These are phyloP conservation scores for Colostygia pectinataria DNA, from an alignment of 2,888 invertebrate genomes.

Conservation along the genomic window DNA sequence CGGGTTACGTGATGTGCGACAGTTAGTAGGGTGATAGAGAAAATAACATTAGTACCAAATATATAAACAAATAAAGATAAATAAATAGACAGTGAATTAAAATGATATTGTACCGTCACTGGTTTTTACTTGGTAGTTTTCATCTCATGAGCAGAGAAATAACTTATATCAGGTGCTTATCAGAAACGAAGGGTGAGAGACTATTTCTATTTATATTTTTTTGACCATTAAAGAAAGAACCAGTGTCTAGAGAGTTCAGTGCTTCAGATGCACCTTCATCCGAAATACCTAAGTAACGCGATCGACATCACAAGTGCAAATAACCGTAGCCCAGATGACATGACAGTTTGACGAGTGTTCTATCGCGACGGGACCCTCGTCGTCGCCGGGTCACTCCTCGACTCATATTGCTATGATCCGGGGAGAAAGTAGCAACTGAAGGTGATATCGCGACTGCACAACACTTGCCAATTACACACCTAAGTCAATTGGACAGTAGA, in stretches of 20 bases:
- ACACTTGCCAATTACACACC: slow-evolving; percentile 7
- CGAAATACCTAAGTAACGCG: not conserved
- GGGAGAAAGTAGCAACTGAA: slow-evolving; percentile 48
- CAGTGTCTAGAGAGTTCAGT: not conserved
- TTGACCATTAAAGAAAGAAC: too few relatives aligned
- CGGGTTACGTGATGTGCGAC: slow-evolving; percentile 56
- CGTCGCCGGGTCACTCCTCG: slow-evolving; percentile 48
- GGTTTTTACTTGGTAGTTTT: too few relatives aligned
- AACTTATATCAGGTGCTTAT: too few relatives aligned
- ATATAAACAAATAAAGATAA: slow-evolving; percentile 46
- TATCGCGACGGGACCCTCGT: slow-evolving; percentile 42
- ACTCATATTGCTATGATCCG: slow-evolving; percentile 55
- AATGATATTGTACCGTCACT: slow-evolving; percentile 54
- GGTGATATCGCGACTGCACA: slow-evolving; percentile 38
- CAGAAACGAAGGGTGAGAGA: too few relatives aligned
- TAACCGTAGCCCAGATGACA: slow-evolving; percentile 26
- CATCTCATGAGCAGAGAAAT: not conserved
- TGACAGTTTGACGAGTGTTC: slow-evolving; percentile 49
- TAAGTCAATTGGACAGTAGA: not conserved
- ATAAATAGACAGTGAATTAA: slow-evolving; percentile 43
- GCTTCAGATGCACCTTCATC: not conserved
- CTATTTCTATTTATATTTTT: too few relatives aligned
- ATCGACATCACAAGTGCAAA: slow-evolving; percentile 42
- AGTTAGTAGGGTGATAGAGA: slow-evolving; percentile 62
- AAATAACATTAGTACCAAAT: slow-evolving; percentile 56